Base-by-base conservation (phyloP, 1,140 invertebrate genomes). In the Branchinecta lindahli region DNA sequence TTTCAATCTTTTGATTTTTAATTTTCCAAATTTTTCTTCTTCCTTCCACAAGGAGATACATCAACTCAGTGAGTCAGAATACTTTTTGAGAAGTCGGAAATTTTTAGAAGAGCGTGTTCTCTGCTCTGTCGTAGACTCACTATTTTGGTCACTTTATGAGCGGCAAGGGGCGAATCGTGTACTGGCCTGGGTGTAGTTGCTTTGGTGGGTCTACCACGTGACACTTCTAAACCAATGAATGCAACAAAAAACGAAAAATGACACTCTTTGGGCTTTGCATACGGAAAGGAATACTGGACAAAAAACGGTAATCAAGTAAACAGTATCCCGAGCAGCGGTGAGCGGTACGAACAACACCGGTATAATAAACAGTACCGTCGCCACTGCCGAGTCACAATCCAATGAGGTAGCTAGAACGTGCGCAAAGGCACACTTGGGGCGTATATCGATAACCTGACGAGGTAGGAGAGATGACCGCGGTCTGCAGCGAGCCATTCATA, bases 231-330 rank as follows among this genome's bases (percentile, higher is more conserved):
- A 61, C 18, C 52, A 61, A 61, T 61, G 52, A 61, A 61, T 15
- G 12, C 12, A 61, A 61, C 12, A 61, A 61, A 12, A 61, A 61
- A 61, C 12, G 52, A 61, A 61, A 61, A 61, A 61, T 12, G 1
- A 61, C 52, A 61, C 52, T 61, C 52, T 61, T 61, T 15, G 52
- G 52, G 52, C 52, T 61, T 6, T 61, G 52, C 52, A 61, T 61
- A 61, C 18, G 52, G 52, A 61, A 61, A 61, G 52, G 18, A 61
- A 61, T 61, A 61, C 52, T 61, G 52, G 52, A 61, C 52, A 61
- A 61, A 61, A 15, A 61, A 61, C 52, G 52, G 52, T 15, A 15
- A 61, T 61, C 18, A 61, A 61, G 52, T 20, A 33, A 61, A 61
- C 18, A 61, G 52, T 61, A 61, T 61, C 52, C 18, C 52, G 18